Base-by-base conservation (phyloP, 2,888 invertebrate species). In the Stictocephala bisonia region DNA sequence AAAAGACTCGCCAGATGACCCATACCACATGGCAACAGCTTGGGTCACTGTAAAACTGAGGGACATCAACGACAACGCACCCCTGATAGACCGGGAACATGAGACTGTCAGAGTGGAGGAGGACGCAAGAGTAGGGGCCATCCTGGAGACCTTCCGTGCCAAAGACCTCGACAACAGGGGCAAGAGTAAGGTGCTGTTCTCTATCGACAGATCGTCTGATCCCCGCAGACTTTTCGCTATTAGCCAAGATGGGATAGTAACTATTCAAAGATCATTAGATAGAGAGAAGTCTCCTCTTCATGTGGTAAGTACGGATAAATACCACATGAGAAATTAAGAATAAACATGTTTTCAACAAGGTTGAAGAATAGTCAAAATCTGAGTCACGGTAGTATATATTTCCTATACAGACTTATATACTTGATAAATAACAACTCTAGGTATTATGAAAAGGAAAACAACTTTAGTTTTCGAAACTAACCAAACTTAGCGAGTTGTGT, bases 61-160 rank as follows among this genome's bases (percentile, higher is more conserved):
- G 75, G 98, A 99, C 84, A 94, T 94, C 80, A 98, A 98, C 86
- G 98, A 99, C 87, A 97, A 98, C 87, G 94, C 95, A 83, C 97
- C 97, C 2, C 93, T 26, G 22, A 64, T 64, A 3, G 64, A 64
- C 44, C 7, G 64, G 15, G 6, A 26, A 26, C 20, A 1, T 26
- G 64, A 64, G 15, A 11, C 20, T 2, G 64, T 64, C 2, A 24
- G 11, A 15, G 56, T 56, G 31, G 64, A 64, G 40, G 70, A 70
- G 15, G 56, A 97, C 83, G 94, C 96, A 1, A 91, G 92, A 82
- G 91, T 95, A 70, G 97, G 96, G 26, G 94, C 94, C 78, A 92
- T 91, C 78, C 86, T 99, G 79, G 96, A 97, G 84, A 94, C 93
- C 15, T 98, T 98, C 85, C 92, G 93, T 82, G 98, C 98, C 1